A percentile compares a stretch with the other conserved stretches of the same genome.
Evolutionary conservation across 2,888 invertebrate species (phyloP).

Genomic region (Vannuccia rotundouncinata): DNA sequence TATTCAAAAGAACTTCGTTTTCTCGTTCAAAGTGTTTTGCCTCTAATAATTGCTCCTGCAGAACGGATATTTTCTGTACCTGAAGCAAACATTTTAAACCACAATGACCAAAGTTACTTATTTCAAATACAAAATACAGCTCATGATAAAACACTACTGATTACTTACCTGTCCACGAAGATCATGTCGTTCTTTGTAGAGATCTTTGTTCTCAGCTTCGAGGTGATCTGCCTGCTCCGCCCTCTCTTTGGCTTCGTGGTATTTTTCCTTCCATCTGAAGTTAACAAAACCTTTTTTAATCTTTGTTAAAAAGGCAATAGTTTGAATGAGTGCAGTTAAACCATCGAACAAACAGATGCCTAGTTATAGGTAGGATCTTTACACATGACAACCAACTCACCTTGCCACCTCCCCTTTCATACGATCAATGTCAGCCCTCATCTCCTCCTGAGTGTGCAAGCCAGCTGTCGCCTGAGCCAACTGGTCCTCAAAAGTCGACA

Average conservation of each 20-base stretch:
- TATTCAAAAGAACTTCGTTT: neutral
- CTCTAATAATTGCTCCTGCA: neutral
- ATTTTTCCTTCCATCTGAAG: neutral
- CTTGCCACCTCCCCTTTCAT: neutral
- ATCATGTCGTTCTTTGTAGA: neutral
- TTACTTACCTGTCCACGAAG: constrained; percentile 2
- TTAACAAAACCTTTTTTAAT: no score
- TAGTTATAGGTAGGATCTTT: no score
- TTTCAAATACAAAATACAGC: no score
- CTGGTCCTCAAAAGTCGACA: neutral
- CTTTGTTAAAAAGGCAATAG: no score
- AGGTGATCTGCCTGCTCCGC: neutral
- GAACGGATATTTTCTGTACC: neutral
- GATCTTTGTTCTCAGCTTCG: neutral
- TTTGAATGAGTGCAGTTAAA: no score
- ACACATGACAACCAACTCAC: neutral
- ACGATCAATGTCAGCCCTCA: neutral
- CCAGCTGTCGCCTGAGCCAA: neutral
- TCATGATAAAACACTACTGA: no score
- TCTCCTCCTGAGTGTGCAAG: neutral
- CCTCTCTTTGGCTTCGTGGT: neutral
- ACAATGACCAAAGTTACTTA: no score
- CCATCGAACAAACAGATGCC: no score
- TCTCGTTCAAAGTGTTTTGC: neutral
- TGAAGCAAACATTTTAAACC: neutral